Evolutionary conservation across 2,113 vertebrate genomes (phyloP), one percentile per base, ranked within the genome.

Genomic region (Copsychus sechellarum): DNA sequence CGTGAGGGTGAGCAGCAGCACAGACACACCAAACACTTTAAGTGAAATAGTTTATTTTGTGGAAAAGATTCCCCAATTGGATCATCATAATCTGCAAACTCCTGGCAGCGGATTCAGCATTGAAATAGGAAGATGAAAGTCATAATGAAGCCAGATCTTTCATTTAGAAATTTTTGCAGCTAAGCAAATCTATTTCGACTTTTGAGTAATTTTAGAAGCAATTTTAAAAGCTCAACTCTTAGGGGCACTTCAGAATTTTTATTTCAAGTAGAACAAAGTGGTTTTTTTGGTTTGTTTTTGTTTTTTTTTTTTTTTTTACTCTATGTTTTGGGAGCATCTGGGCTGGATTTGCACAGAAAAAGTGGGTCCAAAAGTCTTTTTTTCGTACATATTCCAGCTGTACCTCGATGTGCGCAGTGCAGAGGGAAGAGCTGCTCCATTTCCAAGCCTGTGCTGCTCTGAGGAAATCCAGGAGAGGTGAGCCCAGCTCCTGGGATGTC

Each of bases 301-400:
- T 1, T 11, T 1, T 14, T 16, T 23, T 43, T 1, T 28, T 57
- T 36, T 9, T 2, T 36, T 15, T 7, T 2, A 0, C 12, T 66
- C 8, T 50, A 1, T 62, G n/a, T 83, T 67, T 72, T 26, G 20
- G 47, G n/a, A 88, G 14, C 47, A n/a, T 5, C 29, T 38, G 2
- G 7, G 40, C 8, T 2, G 0, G 12, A 6, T 79, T 71, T 57
- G 28, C 15, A 7, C 11, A 50, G 47, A 71, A 71, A 71, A 47
- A 26, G 1, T 23, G 29, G 25, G 61, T 33, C 18, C 1, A 42
- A 62, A 78, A 57, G 2, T 9, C 12, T 81, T 62, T 47, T 4
- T 9, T 45, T n/a, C 6, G 0, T 4, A 1, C 1, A 5, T 6
- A 1, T 36, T 36, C 4, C n/a, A 38, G 72, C 26, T 36, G 5